Base-by-base conservation (phyloP, 92 coral and sea anemone species). In the Virgularia gustaviana region DNA sequence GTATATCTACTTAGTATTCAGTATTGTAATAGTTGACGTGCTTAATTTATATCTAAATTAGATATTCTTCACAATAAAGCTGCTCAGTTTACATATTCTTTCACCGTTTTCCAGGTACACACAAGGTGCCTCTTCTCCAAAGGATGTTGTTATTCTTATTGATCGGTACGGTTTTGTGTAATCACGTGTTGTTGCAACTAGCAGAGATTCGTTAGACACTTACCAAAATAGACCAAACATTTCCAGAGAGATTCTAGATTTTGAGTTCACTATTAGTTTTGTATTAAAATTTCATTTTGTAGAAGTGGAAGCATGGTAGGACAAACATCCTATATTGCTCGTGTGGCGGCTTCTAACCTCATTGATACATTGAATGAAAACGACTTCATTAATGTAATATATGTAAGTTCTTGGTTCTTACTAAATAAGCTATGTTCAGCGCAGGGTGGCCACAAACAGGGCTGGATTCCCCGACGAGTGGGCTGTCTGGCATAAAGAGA, bases 281-380 rank as follows among this genome's bases (percentile, higher is more conserved):
- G n/a, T n/a, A n/a, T n/a, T n/a, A n/a, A n/a, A n/a, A 24, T 68
- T 9, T 47, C 11, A 43, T 4, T 22, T 43, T 64, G 19, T 70
- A 88, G 96, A 2, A 92, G 98, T 79, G 98, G 98, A 24, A 92
- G 98, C 63, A 92, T 92, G 98, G 88, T 88, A 45, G 98, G 98
- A 25, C 90, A 89, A 44, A 95, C 89, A 0, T 81, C 90, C 89
- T 77, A 86, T 39, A 87, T 92, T 42, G 92, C 96, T 37, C 90
- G 90, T 70, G 72, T 89, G 12, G 86, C 98, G 7, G 98, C 91
- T 53, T 86, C 85, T 75, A 86, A 85, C 44, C 83, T 92, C 12
- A 89, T 92, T 82, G 98, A 92, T 76, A 86, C 95, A 12, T 85
- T 92, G 81, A 88, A 85, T 8, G 90, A 89, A 51, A 85, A 89